Percentiles rank a stretch among this genome's conserved stretches.
phyloP scores from a whole-genome alignment of 2,888 invertebrate genomes.

The Unio delphinus region DNA sequence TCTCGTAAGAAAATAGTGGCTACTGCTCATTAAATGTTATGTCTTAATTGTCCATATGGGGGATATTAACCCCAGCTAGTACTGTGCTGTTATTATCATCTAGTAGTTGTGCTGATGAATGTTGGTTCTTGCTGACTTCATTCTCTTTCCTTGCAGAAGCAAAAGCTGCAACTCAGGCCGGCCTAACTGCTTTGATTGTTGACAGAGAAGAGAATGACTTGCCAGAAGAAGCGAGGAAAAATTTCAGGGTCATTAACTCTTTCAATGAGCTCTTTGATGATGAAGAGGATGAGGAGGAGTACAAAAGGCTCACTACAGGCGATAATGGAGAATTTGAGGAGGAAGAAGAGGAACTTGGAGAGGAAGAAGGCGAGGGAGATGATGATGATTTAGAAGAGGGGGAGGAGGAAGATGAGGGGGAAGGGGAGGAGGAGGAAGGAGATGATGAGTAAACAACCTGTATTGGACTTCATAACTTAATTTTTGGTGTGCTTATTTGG shows the following conservation, averaged over 20 bases:
- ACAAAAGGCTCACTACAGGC: constrained; percentile 38
- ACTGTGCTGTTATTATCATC: background rate
- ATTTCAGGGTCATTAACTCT: constrained; percentile 59
- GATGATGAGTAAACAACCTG: constrained; percentile 34
- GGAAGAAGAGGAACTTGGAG: constrained; percentile 41
- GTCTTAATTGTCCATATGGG: too few species aligned
- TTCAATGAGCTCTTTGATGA: constrained; percentile 65
- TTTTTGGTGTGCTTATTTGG: too few species aligned
- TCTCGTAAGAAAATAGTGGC: too few species aligned
- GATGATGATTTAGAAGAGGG: constrained; percentile 48
- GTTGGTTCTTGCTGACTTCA: constrained; percentile 6
- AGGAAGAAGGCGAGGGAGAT: constrained; percentile 43
- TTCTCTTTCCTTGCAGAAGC: constrained; percentile 79
- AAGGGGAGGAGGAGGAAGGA: constrained; percentile 76
- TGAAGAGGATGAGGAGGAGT: constrained; percentile 55
- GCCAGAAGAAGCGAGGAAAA: constrained; percentile 74
- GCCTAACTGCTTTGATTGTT: constrained; percentile 80
- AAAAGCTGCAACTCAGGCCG: constrained; percentile 84
- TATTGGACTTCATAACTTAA: background rate
- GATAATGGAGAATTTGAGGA: constrained; percentile 45
- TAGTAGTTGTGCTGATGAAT: background rate
- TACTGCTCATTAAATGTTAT: too few species aligned
- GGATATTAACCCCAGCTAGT: too few species aligned
- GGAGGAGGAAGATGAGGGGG: constrained; percentile 49
- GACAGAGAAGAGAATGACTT: constrained; percentile 81